Evolutionary conservation across 2,113 vertebrate genomes (phyloP).

Genomic region (Athene cunicularia): DNA sequence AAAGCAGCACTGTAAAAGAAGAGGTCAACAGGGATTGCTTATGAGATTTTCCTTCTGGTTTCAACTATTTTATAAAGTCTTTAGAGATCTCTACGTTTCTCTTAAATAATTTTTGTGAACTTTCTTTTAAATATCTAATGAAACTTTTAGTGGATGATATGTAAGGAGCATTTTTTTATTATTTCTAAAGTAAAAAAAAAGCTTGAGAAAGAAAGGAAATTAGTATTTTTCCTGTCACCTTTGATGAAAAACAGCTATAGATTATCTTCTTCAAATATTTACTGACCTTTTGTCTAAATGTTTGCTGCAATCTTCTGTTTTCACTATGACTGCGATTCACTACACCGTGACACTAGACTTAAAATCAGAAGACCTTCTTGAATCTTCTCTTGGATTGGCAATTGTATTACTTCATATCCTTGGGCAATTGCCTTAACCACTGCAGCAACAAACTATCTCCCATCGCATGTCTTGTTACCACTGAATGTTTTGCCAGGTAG

Average conservation of each 20-base stretch:
- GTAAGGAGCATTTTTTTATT: not conserved
- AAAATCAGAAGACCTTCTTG: not conserved
- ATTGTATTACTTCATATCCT: not conserved
- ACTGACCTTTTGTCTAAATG: not conserved
- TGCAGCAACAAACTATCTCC: not conserved
- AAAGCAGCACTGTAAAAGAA: not conserved
- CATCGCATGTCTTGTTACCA: not conserved
- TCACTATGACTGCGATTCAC: not conserved
- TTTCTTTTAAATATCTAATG: not conserved
- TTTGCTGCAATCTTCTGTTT: not conserved
- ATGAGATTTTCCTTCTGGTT: not conserved
- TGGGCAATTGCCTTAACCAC: not conserved
- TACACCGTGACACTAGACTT: not conserved
- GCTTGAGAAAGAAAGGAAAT: fast-evolving
- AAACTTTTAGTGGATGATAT: not conserved
- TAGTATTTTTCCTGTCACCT: not conserved
- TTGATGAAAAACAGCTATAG: not conserved
- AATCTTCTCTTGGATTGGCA: not conserved
- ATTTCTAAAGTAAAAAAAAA: not conserved
- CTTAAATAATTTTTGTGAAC: not conserved
- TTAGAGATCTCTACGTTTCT: not conserved
- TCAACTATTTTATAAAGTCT: not conserved
- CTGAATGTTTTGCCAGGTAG: not conserved
- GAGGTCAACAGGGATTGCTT: not conserved
- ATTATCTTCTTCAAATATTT: not conserved